Conservation (phyloP, 64 coral and sea anemone species). For the Cladopsammia gracilis region DNA sequence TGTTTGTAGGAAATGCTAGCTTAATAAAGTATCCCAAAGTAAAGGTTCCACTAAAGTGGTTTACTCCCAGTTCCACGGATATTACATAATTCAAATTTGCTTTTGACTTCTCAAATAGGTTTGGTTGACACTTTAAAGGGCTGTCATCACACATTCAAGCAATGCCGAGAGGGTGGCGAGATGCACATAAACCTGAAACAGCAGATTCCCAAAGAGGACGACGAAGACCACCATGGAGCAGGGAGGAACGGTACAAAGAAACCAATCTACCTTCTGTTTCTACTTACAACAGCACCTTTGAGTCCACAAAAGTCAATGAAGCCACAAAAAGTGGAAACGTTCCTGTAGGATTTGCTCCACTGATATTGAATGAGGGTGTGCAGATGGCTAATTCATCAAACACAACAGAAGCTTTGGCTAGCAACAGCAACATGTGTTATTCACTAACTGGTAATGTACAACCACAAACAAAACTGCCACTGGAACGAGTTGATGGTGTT, state of each 20-base stretch:
- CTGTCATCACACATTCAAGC: background rate
- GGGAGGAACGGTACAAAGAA: background rate
- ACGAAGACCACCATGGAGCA: background rate
- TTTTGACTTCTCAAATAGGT: background rate
- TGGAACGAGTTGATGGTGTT: background rate
- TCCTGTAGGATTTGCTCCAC: background rate
- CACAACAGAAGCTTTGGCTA: background rate
- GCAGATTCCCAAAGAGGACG: background rate
- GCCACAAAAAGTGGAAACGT: background rate
- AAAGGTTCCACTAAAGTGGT: too few relatives aligned
- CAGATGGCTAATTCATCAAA: background rate
- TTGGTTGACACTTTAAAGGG: background rate
- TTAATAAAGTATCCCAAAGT: too few relatives aligned
- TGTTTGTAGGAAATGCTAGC: too few relatives aligned
- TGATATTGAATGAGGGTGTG: background rate
- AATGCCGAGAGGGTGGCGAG: slow-evolving; percentile 25
- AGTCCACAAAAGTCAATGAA: background rate
- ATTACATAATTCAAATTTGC: too few relatives aligned
- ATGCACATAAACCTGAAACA: background rate
- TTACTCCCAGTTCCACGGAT: too few relatives aligned
- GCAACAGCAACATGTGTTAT: background rate
- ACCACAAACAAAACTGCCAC: background rate
- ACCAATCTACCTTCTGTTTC: background rate
- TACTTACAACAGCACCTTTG: background rate
- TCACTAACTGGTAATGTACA: background rate